phyloP scores from a whole-genome alignment of 1,140 invertebrate genomes.

The Matsumurasca onukii region DNA sequence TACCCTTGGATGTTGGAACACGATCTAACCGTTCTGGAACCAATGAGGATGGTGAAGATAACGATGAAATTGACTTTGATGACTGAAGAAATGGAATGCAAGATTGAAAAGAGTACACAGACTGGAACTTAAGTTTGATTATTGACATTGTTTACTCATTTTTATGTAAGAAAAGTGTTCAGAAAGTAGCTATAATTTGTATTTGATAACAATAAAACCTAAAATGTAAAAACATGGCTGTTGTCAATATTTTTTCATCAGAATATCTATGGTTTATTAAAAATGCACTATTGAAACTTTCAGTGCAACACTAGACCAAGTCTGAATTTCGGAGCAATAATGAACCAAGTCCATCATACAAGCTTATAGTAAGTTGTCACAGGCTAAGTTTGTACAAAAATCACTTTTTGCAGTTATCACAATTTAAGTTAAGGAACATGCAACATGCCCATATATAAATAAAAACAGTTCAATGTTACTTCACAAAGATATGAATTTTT shows the following conservation, averaged over 20 bases:
- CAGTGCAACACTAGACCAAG: constrained; percentile 9
- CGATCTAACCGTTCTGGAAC: not conserved
- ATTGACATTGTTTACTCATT: not conserved
- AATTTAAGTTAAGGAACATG: constrained; percentile 13
- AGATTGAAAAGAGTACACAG: not conserved
- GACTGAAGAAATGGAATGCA: not conserved
- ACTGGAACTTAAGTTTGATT: not conserved
- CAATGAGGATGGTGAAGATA: constrained; percentile 13
- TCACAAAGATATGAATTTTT: constrained; percentile 11
- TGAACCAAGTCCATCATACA: constrained; percentile 19
- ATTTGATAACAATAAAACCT: not conserved
- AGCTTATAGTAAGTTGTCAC: not conserved
- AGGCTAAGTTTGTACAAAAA: not conserved
- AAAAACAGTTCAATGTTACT: not conserved
- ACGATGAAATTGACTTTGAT: not conserved
- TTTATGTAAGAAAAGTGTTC: not conserved
- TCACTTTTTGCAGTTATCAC: not conserved
- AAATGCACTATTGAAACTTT: not conserved
- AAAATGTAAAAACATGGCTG: not conserved
- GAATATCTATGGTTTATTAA: not conserved
- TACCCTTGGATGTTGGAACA: constrained; percentile 22
- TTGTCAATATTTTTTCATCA: not conserved
- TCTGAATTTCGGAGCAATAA: constrained; percentile 19
- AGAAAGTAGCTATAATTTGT: not conserved
- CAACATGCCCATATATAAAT: constrained; percentile 13